These are phyloP conservation scores for Charanyca ferruginea DNA, from an alignment of 2,888 invertebrate genomes.

Conservation along the genomic window DNA sequence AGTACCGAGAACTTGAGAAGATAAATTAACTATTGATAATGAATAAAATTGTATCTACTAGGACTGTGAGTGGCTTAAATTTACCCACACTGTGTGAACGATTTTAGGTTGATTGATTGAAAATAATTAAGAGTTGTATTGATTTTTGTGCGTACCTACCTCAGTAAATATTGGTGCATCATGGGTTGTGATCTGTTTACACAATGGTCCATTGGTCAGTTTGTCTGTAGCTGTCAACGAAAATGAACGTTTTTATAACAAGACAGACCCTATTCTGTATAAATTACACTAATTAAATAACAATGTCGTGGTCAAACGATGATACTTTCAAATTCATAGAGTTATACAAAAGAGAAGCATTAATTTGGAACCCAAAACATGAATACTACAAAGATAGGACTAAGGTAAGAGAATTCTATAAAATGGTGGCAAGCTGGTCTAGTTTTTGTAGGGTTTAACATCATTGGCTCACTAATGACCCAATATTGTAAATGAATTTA, in stretches of 20 bases:
- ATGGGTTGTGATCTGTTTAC: slow-evolving; percentile 30
- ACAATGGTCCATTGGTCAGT: slow-evolving; percentile 47
- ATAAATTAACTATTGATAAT: no score
- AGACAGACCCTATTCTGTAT: neutral
- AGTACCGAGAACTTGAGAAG: no score
- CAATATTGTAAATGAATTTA: neutral
- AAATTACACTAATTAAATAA: neutral
- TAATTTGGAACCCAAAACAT: slow-evolving; percentile 56
- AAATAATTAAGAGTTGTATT: neutral
- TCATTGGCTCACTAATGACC: no score
- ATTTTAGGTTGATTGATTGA: neutral
- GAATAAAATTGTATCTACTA: no score
- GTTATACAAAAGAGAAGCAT: slow-evolving; percentile 45
- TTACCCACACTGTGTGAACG: neutral
- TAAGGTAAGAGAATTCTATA: slow-evolving; percentile 34
- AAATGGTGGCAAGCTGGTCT: neutral
- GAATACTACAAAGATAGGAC: slow-evolving; percentile 55
- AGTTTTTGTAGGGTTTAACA: neutral
- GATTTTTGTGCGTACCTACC: neutral
- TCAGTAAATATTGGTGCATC: slow-evolving; percentile 2
- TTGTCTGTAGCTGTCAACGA: neutral
- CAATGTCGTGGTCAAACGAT: slow-evolving; percentile 57
- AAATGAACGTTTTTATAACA: slow-evolving; percentile 4
- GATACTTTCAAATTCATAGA: slow-evolving; percentile 57
- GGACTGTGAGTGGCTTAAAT: neutral